A percentile compares a stretch with the other conserved stretches of the same genome.
Evolutionary conservation across 2,888 invertebrate species (phyloP).

Genomic region (Chrysina gloriosa): DNA sequence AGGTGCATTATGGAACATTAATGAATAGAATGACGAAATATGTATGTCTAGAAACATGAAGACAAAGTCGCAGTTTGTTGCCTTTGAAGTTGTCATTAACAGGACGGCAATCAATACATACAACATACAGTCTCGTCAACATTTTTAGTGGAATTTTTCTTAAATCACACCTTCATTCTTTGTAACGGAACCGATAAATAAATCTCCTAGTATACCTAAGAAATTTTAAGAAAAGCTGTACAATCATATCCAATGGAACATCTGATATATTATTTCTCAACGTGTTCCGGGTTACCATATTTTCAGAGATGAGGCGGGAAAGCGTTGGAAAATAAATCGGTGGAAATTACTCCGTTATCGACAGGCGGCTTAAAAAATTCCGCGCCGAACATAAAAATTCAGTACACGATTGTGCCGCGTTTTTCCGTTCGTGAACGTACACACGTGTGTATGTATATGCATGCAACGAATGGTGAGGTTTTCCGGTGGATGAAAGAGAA

Average conservation of each 20-base stretch:
- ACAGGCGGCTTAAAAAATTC: not conserved
- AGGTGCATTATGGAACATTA: no score
- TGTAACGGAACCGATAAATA: not conserved
- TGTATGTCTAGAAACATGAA: no score
- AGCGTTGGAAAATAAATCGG: not conserved
- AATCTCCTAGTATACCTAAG: not conserved
- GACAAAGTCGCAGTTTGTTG: no score
- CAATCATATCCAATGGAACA: no score
- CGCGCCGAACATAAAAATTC: not conserved
- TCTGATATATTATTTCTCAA: not conserved
- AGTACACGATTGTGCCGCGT: not conserved
- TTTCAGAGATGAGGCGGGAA: not conserved
- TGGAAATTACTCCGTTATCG: constrained; percentile 1
- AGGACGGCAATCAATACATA: no score
- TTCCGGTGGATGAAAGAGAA: not conserved
- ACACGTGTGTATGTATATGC: not conserved
- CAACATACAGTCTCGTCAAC: no score
- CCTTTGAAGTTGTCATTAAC: no score
- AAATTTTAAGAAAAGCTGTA: not conserved
- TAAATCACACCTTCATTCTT: no score
- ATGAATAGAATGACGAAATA: no score
- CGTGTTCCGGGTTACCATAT: not conserved
- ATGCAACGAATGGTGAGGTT: not conserved
- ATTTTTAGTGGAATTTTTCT: no score
- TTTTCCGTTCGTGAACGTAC: not conserved